These are phyloP conservation scores for Acanthopleura granulata DNA, from an alignment of 2,888 invertebrate species.

Conservation along the genomic window DNA sequence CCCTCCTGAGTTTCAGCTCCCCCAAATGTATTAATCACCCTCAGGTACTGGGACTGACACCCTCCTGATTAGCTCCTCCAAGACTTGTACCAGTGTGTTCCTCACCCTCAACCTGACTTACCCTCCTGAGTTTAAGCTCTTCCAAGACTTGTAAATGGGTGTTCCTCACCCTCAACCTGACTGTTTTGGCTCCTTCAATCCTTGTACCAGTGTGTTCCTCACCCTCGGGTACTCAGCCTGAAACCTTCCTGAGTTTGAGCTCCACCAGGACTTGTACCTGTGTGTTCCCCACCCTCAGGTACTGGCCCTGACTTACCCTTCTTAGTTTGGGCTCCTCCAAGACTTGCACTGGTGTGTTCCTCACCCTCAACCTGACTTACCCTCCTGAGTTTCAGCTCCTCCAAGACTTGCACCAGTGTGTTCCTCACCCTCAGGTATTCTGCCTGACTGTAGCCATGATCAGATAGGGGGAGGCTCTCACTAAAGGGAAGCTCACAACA, in stretches of 20 bases:
- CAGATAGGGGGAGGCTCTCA: too few species aligned
- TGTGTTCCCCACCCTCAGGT: constrained; percentile 35
- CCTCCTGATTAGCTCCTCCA: too few species aligned
- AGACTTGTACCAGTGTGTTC: too few species aligned
- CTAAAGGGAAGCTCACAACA: too few species aligned
- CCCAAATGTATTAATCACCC: too few species aligned
- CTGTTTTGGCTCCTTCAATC: constrained; percentile 43
- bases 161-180: constrained; percentile 37
- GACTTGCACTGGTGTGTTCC: constrained; percentile 37
- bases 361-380: constrained; percentile 30
- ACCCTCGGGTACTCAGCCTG: constrained; percentile 39
- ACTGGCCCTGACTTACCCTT: constrained; percentile 33
- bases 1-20: too few species aligned
- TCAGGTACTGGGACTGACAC: too few species aligned
- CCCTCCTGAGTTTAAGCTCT: constrained; percentile 43
- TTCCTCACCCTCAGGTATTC: constrained; percentile 41
- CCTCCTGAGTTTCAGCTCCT: constrained; percentile 44
- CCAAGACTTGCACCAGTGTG: constrained; percentile 38
- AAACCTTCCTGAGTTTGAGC: constrained; percentile 40
- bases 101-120: too few species aligned
- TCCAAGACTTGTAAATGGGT: constrained; percentile 40
- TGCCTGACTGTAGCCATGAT: constrained; percentile 27
- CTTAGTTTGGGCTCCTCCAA: constrained; percentile 45
- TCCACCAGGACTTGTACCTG: constrained; percentile 45
- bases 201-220: constrained; percentile 36